phyloP scores from a whole-genome alignment of 2,113 vertebrate species.

The Saguinus imperator region DNA sequence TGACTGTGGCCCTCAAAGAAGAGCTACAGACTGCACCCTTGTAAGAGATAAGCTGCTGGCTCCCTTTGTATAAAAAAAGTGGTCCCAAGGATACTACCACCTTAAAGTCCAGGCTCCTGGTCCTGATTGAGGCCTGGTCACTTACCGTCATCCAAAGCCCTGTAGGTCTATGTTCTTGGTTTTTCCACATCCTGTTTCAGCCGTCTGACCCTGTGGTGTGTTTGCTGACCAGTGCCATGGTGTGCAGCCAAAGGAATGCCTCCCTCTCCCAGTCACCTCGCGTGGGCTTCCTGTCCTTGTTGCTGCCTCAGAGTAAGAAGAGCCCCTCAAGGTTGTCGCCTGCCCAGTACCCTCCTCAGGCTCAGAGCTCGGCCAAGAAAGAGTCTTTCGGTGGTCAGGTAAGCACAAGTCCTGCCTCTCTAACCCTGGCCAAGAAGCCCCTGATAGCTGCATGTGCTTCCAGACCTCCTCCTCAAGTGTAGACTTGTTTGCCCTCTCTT shows the following conservation, averaged over 20 bases:
- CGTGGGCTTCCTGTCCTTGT: slow-evolving; percentile 91
- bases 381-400: slow-evolving; percentile 89
- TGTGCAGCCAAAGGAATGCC: slow-evolving; percentile 89
- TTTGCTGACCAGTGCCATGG: slow-evolving; percentile 89
- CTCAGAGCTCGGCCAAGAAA: slow-evolving; percentile 87
- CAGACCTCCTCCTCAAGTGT: neutral
- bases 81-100: neutral
- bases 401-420: slow-evolving; percentile 5
- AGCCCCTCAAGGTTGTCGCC: slow-evolving; percentile 83
- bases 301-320: slow-evolving; percentile 92
- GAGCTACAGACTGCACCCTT: fast-evolving
- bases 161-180: neutral
- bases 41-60: neutral
- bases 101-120: neutral
- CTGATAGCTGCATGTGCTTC: neutral
- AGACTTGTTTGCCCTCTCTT: too few species aligned
- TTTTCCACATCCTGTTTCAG: neutral
- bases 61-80: neutral
- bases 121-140: neutral
- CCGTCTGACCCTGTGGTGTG: neutral
- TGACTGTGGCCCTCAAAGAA: neutral
- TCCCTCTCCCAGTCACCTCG: slow-evolving; percentile 89
- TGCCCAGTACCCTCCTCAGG: slow-evolving; percentile 82
- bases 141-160: fast-evolving
- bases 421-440: neutral